These are phyloP conservation scores for Sebastes hubbsi DNA, from an alignment of 2,797 vertebrate genomes.

Conservation along the genomic window DNA sequence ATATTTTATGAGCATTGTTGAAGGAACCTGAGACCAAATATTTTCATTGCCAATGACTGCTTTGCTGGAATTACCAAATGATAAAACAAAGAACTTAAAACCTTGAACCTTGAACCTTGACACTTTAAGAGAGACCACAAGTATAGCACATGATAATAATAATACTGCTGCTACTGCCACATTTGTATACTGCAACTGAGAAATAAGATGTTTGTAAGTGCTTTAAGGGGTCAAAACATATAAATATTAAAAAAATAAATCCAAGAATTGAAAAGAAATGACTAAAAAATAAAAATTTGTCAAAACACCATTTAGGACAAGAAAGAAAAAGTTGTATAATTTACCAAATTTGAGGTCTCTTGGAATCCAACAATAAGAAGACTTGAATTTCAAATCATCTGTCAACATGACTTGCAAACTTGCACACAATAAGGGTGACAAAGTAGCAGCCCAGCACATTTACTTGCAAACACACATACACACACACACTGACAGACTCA, in stretches of 20 bases:
- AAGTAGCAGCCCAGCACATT: not conserved
- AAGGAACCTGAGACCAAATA: too few species aligned
- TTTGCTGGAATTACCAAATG: too few species aligned
- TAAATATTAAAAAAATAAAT: not conserved
- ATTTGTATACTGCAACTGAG: not conserved
- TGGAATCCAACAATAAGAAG: not conserved
- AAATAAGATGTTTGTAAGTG: not conserved
- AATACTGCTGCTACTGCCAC: not conserved
- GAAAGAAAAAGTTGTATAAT: accelerated
- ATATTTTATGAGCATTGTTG: too few species aligned
- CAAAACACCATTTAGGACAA: not conserved
- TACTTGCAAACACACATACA: not conserved
- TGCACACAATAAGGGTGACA: not conserved
- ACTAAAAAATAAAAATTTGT: not conserved
- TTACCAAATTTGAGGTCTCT: not conserved
- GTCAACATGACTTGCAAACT: not conserved
- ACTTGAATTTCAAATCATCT: not conserved
- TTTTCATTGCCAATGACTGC: too few species aligned
- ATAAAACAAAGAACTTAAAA: too few species aligned
- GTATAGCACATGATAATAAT: not conserved
- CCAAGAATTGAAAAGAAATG: not conserved
- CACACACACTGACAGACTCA: not conserved
- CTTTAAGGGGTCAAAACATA: not conserved
- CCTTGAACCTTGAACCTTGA: too few species aligned
- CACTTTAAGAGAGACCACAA: not conserved